Evolutionary conservation across 2,113 vertebrate genomes (phyloP).

Genomic region (Ibidorhyncha struthersii): DNA sequence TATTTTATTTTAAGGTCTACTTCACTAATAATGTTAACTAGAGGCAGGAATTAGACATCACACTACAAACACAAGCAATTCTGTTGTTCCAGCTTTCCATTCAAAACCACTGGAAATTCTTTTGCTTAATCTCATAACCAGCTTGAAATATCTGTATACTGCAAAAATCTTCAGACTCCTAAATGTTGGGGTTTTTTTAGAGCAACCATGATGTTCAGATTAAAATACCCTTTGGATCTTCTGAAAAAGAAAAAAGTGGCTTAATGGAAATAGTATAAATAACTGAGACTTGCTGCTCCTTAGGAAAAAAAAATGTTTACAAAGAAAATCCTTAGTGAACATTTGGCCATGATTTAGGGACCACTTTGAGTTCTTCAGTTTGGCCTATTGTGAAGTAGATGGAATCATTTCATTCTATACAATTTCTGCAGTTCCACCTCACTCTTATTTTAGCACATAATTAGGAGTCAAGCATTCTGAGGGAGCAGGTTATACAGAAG

Average conservation of each 20-base stretch:
- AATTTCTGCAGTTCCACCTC: slow-evolving; percentile 22
- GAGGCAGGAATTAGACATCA: neutral
- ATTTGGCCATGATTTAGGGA: neutral
- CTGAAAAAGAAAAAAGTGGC: neutral
- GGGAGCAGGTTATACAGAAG: neutral
- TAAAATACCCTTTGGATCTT: neutral
- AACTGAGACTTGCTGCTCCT: neutral
- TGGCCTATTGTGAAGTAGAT: neutral
- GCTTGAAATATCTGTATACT: neutral
- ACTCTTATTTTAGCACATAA: slow-evolving; percentile 34
- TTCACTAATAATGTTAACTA: neutral
- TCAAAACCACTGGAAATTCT: neutral
- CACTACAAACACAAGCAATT: neutral
- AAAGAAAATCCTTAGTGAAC: neutral
- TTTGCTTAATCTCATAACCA: slow-evolving; percentile 20
- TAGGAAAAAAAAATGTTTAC: neutral
- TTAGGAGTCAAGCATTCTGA: slow-evolving; percentile 30
- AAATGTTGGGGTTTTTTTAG: neutral
- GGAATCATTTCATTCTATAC: slow-evolving; percentile 9
- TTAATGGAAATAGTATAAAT: neutral
- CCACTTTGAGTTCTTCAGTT: neutral
- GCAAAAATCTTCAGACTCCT: neutral
- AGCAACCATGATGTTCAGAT: neutral
- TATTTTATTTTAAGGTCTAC: neutral
- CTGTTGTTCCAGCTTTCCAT: neutral